Base-by-base conservation (phyloP, 2,113 vertebrate species). In the Numida meleagris region DNA sequence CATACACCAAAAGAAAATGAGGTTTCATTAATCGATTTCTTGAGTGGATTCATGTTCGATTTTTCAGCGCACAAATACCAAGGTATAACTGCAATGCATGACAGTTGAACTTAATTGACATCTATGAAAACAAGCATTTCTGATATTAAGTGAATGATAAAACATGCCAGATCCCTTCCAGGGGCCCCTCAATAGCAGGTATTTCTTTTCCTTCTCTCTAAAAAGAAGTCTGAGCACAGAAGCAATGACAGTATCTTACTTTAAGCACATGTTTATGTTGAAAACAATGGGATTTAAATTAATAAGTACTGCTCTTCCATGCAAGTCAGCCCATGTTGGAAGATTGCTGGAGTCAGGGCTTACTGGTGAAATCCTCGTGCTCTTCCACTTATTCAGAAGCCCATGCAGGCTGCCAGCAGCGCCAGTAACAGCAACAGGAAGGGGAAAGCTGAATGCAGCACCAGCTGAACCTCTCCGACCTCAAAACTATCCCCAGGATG, bases 391-490 rank as follows among this genome's bases (percentile, higher is more conserved):
- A 57, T 72, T 82, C 67, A 84, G 45, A 89, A 85, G 40, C 21
- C 58, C 27, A 23, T 19, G 33, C 48, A 82, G 82, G 24, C 81
- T 77, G 61, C 85, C 81, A 31, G 88, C 73, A 67, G 51, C 6
- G 63, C 40, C 65, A 82, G 68, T 36, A 88, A 68, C 19, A 67
- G 6, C 59, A 73, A 50, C 40, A 90, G 71, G 83, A 36, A 48
- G 53, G 76, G 53, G 31, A 62, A 50, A 76, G 43, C 46, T 48
- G 50, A 84, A 90, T 76, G 81, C 43, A 59, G 57, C 38, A 90
- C 73, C 66, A 94, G 89, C 62, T 82, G 82, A 92, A 82, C 84
- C 78, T 82, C 84, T 65, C 71, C 72, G 48, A 84, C 70, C 19
- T 87, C 89, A 87, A 75, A 31, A 88, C n/a, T 68, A 24, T 16